Conservation (phyloP, 1,140 invertebrate genomes). For the Euglossa dilemma region DNA sequence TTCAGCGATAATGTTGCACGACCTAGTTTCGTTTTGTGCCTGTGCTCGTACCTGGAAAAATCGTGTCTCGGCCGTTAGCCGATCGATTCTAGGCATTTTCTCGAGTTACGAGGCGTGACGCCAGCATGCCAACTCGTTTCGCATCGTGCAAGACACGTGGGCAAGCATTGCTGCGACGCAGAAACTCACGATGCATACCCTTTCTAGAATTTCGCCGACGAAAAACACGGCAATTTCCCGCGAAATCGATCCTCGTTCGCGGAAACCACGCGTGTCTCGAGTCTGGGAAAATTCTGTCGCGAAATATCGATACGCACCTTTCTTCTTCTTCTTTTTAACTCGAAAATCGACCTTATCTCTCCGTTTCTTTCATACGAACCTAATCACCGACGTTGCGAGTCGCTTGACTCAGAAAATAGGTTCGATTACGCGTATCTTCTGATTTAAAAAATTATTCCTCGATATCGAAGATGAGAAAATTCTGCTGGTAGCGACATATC, state of each 20-base stretch:
- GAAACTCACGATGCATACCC: neutral
- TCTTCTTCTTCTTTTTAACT: no score
- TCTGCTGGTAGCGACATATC: no score
- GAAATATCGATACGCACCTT: no score
- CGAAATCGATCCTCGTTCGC: neutral
- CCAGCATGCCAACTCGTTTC: conserved; percentile 55
- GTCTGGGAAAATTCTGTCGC: no score
- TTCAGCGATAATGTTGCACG: conserved; percentile 36
- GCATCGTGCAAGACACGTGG: conserved; percentile 48
- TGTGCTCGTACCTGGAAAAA: conserved; percentile 57
- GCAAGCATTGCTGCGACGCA: conserved; percentile 9
- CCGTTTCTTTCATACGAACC: no score
- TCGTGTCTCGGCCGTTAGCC: conserved; percentile 65
- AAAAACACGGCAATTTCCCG: neutral
- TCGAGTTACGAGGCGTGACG: conserved; percentile 67
- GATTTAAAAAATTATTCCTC: no score
- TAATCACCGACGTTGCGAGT: no score
- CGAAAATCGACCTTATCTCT: no score
- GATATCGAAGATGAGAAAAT: no score
- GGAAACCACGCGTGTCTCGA: no score
- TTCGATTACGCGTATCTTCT: no score
- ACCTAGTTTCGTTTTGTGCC: conserved; percentile 48
- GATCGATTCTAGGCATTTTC: conserved; percentile 66
- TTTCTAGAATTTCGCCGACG: conserved; percentile 10
- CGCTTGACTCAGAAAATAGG: no score